A percentile compares a stretch with the other conserved stretches of the same genome.
phyloP scores from a whole-genome alignment of 2,113 vertebrate genomes.

The Rutilus rutilus region DNA sequence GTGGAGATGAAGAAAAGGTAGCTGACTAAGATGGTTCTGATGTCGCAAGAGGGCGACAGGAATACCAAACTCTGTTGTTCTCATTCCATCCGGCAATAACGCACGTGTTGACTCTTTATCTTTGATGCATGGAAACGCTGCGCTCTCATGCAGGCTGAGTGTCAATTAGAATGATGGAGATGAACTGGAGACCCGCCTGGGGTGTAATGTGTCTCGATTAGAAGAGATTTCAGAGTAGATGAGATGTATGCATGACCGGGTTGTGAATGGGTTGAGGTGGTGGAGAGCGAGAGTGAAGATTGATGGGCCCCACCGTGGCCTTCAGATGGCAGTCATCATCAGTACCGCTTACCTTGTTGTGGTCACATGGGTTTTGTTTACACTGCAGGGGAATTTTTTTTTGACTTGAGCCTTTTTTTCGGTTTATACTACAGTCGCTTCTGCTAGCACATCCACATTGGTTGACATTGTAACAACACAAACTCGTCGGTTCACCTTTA shows the following conservation, averaged over 20 bases:
- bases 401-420: neutral
- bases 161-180: conserved; percentile 22
- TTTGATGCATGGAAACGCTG: neutral
- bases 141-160: neutral
- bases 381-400: neutral
- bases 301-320: neutral
- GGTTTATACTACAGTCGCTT: neutral
- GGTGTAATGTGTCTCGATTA: conserved; percentile 44
- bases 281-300: conserved; percentile 1
- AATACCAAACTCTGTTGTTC: neutral
- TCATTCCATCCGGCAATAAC: neutral
- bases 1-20: neutral
- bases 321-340: neutral
- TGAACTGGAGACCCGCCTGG: conserved; percentile 11
- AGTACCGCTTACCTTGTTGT: neutral
- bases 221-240: conserved; percentile 12
- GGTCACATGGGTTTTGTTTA: neutral
- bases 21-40: neutral
- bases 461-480: no score
- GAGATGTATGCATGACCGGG: neutral
- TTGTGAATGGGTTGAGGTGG: neutral
- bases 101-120: neutral
- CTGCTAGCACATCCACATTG: neutral
- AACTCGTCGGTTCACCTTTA: no score
- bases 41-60: neutral